Conservation (phyloP, 2,888 invertebrate species). For the Bombylius major region DNA sequence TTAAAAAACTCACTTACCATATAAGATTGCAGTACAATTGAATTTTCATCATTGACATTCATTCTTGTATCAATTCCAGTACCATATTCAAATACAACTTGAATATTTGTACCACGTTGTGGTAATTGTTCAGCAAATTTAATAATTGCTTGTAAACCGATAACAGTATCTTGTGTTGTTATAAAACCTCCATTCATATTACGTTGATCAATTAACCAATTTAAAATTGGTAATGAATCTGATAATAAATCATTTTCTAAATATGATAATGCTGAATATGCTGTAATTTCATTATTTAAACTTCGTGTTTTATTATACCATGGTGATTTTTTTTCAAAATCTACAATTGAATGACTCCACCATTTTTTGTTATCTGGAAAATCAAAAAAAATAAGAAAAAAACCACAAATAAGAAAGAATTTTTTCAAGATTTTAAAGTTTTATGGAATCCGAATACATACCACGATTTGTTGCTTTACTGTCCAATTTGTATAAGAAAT, state of each 20-base stretch:
- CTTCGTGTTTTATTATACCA: slow-evolving; percentile 55
- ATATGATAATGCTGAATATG: slow-evolving; percentile 72
- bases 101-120: slow-evolving; percentile 39
- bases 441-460: neutral
- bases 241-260: slow-evolving; percentile 38
- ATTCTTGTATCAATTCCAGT: slow-evolving; percentile 38
- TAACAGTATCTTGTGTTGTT: slow-evolving; percentile 66
- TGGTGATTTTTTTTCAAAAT: slow-evolving; percentile 47
- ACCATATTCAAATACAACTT: slow-evolving; percentile 43
- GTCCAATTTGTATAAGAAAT: slow-evolving; percentile 49
- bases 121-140: slow-evolving; percentile 41
- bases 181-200: slow-evolving; percentile 57
- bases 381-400: neutral
- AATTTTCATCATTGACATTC: slow-evolving; percentile 62
- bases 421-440: neutral
- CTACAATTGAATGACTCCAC: slow-evolving; percentile 60
- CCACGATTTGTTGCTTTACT: slow-evolving; percentile 40
- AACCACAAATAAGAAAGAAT: neutral
- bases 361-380: slow-evolving; percentile 50
- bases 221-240: slow-evolving; percentile 44
- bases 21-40: slow-evolving; percentile 69
- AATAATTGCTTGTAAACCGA: slow-evolving; percentile 57
- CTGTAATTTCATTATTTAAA: slow-evolving; percentile 67
- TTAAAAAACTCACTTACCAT: slow-evolving; percentile 39
- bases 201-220: slow-evolving; percentile 60